phyloP scores from a whole-genome alignment of 2,797 vertebrate species.

The Allobates femoralis region DNA sequence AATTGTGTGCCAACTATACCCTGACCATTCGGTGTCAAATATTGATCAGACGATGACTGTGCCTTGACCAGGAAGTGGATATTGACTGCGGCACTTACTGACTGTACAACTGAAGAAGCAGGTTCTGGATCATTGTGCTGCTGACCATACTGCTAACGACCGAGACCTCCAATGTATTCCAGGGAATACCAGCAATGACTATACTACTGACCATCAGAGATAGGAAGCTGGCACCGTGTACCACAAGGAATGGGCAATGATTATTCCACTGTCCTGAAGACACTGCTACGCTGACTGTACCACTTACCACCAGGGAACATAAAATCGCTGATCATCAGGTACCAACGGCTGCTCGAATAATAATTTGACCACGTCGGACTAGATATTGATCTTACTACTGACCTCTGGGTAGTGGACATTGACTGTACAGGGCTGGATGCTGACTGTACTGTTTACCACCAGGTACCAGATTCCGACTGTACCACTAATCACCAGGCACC shows the following conservation, averaged over 20 bases:
- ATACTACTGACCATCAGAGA: background rate
- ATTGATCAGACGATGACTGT: constrained; percentile 5
- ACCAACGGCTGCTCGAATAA: background rate
- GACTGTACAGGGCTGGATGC: background rate
- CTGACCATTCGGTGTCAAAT: background rate
- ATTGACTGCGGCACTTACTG: background rate
- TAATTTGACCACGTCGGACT: background rate
- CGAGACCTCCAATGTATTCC: background rate
- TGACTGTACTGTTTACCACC: background rate
- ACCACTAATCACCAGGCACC: background rate
- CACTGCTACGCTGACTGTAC: background rate
- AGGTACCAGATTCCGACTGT: constrained; percentile 4
- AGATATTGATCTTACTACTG: background rate
- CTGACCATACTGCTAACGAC: constrained; percentile 23
- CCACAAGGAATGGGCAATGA: background rate
- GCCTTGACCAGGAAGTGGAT: background rate
- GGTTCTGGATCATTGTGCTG: background rate
- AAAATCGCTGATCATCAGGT: background rate
- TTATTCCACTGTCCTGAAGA: background rate
- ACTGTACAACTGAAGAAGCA: constrained; percentile 3
- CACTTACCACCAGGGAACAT: constrained; percentile 9
- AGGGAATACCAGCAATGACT: background rate
- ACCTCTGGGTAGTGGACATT: background rate
- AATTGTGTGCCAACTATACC: background rate
- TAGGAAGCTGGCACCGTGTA: background rate